Evolutionary conservation across 2,888 invertebrate genomes (phyloP).

Genomic region (Bombylius major): DNA sequence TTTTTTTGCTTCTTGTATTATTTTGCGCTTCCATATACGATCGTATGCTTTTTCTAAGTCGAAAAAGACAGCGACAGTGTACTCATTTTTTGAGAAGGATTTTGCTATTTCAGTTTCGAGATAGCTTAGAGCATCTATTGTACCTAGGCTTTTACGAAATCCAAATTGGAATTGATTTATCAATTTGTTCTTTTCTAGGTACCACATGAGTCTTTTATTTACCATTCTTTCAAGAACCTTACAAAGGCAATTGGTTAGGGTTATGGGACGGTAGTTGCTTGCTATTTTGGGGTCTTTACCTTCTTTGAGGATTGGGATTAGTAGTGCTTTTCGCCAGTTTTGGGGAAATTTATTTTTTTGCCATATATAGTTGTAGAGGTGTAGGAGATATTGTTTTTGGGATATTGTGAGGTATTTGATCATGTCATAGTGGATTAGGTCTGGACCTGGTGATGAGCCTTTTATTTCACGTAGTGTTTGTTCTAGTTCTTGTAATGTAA

Average conservation of each 20-base stretch:
- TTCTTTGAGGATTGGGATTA: background rate
- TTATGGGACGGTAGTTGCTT: background rate
- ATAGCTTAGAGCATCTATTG: background rate
- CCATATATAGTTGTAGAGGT: background rate
- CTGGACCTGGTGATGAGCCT: background rate
- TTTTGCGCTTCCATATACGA: background rate
- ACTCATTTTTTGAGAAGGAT: background rate
- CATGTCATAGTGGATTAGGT: background rate
- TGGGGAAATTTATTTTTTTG: background rate
- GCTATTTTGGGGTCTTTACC: no score
- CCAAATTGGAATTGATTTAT: background rate
- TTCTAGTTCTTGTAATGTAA: background rate
- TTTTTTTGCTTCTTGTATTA: background rate
- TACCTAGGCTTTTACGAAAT: background rate
- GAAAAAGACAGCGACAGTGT: background rate
- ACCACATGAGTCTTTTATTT: background rate
- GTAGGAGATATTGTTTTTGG: background rate
- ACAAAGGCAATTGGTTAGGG: background rate
- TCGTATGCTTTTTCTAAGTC: background rate
- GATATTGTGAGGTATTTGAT: background rate
- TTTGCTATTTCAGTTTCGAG: background rate
- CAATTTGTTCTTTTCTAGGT: background rate
- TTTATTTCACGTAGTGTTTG: background rate
- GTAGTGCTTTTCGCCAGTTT: background rate
- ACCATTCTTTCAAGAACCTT: constrained; percentile 1